Conservation (phyloP, 2,888 invertebrate species). For the Molorchus minor region DNA sequence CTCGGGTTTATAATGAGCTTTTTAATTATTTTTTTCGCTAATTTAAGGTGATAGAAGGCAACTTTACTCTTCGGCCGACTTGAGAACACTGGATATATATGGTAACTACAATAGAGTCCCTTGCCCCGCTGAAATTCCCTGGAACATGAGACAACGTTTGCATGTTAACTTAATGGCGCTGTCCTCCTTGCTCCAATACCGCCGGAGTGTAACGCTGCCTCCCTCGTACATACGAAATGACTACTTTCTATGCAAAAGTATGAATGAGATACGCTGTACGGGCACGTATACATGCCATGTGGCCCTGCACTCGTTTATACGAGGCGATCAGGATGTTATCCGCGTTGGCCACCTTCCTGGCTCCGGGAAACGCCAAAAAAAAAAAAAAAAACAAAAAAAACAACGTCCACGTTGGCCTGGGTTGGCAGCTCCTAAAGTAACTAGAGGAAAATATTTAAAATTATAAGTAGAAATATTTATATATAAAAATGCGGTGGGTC, state of each 20-base stretch:
- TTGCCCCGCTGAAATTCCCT: constrained; percentile 62
- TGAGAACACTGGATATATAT: constrained; percentile 65
- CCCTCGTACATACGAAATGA: constrained; percentile 65
- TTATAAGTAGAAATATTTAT: no score
- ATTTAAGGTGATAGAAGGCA: constrained; percentile 40
- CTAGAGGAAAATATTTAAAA: no score
- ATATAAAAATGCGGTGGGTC: no score
- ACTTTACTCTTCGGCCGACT: constrained; percentile 62
- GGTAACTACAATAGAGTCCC: constrained; percentile 63
- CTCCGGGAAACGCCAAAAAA: no score
- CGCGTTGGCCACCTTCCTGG: background rate
- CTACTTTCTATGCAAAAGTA: constrained; percentile 70
- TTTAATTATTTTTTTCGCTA: constrained; percentile 29
- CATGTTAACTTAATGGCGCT: constrained; percentile 62
- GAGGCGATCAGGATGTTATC: constrained; percentile 20
- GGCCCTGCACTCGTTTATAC: constrained; percentile 49
- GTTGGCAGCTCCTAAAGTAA: no score
- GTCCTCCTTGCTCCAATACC: constrained; percentile 55
- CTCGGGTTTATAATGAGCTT: background rate
- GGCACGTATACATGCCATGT: constrained; percentile 61
- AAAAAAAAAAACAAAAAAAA: no score
- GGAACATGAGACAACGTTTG: constrained; percentile 64
- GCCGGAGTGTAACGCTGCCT: constrained; percentile 50
- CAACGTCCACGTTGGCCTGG: no score
- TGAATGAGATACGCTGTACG: constrained; percentile 67